A percentile compares a stretch with the other conserved stretches of the same genome.
Evolutionary conservation across 2,888 invertebrate genomes (phyloP).

Genomic region (Oeneis ivallda): DNA sequence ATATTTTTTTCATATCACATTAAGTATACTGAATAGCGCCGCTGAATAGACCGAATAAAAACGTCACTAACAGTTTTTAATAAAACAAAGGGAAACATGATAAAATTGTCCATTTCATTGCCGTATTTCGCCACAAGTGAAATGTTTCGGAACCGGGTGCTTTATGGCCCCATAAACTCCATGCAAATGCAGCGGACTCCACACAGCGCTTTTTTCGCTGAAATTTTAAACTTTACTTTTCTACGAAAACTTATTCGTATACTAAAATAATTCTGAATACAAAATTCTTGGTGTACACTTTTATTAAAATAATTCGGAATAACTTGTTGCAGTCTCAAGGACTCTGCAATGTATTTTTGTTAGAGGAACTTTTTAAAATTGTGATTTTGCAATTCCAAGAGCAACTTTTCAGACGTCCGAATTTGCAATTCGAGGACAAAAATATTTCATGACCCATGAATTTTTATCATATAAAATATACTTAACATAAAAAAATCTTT

Average conservation of each 20-base stretch:
- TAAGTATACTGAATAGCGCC: too few species aligned
- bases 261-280: constrained; percentile 10
- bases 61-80: constrained; percentile 13
- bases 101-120: constrained; percentile 18
- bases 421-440: not conserved
- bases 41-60: constrained; percentile 2
- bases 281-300: constrained; percentile 3
- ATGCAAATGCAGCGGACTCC: constrained; percentile 22
- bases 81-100: constrained; percentile 19
- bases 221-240: not conserved
- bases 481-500: too few species aligned
- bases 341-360: not conserved
- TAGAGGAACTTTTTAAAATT: not conserved
- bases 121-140: constrained; percentile 25
- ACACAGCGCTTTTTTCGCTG: constrained; percentile 12
- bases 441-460: not conserved
- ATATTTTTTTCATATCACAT: too few species aligned
- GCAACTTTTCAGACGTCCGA: not conserved
- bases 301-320: not conserved
- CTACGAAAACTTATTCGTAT: not conserved
- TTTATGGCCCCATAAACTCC: constrained; percentile 29
- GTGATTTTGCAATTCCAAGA: not conserved
- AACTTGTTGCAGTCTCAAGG: not conserved
- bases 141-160: constrained; percentile 27
- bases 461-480: not conserved